Evolutionary conservation across 2,797 vertebrate genomes (phyloP).

Genomic region (Glossophaga mutica): DNA sequence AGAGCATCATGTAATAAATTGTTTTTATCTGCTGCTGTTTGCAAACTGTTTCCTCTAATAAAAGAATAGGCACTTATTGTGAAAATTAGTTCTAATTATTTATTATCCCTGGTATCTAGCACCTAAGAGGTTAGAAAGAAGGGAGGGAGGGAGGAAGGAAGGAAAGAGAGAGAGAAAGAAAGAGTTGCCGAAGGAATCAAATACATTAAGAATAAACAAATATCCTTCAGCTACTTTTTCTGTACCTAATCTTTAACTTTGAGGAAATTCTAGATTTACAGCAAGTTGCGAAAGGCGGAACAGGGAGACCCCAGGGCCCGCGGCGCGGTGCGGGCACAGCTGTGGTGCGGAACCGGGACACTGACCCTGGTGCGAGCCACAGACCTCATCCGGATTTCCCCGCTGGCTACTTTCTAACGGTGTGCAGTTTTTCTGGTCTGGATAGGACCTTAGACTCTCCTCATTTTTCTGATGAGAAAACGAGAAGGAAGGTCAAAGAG

Average conservation of each 20-base stretch:
- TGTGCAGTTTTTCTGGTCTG: neutral
- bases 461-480: constrained; percentile 23
- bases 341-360: neutral
- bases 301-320: neutral
- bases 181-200: neutral
- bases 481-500: neutral
- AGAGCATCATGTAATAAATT: neutral
- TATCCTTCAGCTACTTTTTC: neutral
- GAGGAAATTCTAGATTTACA: neutral
- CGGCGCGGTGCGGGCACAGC: neutral
- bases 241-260: neutral
- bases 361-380: neutral
- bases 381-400: neutral
- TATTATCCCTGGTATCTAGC: neutral
- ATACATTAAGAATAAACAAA: constrained; percentile 2
- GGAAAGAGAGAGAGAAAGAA: neutral
- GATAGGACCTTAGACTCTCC: neutral
- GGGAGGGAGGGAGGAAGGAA: neutral
- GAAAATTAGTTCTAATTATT: constrained; percentile 30
- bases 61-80: neutral
- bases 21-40: neutral
- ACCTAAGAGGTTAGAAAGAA: neutral
- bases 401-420: neutral
- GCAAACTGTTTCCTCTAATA: constrained; percentile 14
- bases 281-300: neutral